Base-by-base conservation (phyloP, 2,888 invertebrate species). In the Linyphia triangularis region DNA sequence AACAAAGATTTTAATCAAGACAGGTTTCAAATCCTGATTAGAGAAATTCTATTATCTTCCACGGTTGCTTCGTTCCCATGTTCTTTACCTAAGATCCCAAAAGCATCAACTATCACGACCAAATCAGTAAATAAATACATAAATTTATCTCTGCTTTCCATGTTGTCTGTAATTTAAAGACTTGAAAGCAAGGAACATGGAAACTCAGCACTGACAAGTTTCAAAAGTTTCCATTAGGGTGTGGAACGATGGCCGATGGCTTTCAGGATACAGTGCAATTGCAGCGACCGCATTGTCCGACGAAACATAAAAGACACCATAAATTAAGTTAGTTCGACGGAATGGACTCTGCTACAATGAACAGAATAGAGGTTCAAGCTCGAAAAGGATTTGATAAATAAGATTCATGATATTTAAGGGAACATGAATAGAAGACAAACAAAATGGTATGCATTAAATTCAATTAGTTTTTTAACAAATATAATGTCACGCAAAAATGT, bases 231-330 rank as follows among this genome's bases (percentile, higher is more conserved):
- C 19, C 37, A 59, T 61, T 28, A 40, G 69, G n/a, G 9, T n/a
- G n/a, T 30, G 73, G 73, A 79, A 86, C 86, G 81, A 86, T 85
- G 65, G 78, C 51, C 10, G 33, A 85, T 86, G 86, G 73, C 67
- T 86, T 72, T 57, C 40, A 37, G n/a, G 75, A 70, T 43, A 28
- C 70, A 85, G 81, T 81, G 86, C 79, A 86, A 86, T 86, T 86
- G 81, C 73, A 24, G 30, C 30, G 28, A 28, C 26, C 43, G 63
- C 33, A 75, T 67, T 79, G 70, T 67, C 78, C 65, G 51, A 40
- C 26, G 26, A 22, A 9, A 30, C 40, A 30, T 26, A 65, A 65
- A 37, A 67, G 82, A 40, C 82, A 24, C 1, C 2, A 33, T 33
- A 69, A 81, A 81, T 81, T 81, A 70, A 81, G 81, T 81, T 81